These are phyloP conservation scores for Oopsacas minuta DNA, from an alignment of 37 sponge, comb jelly and placozoan species.

Conservation along the genomic window DNA sequence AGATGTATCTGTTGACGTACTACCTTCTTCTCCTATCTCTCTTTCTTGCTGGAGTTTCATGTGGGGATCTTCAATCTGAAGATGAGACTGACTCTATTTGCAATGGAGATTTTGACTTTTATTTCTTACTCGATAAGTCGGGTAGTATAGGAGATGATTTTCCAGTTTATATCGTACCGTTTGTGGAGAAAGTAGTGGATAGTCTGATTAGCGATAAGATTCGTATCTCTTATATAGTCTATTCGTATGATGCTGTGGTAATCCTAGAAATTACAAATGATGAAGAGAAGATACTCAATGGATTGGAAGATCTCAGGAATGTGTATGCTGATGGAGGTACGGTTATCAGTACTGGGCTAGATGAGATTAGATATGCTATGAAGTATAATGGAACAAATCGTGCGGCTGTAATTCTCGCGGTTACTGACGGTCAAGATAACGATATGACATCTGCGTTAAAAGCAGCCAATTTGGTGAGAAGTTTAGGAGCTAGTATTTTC, in stretches of 20 bases:
- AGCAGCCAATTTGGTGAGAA: background rate
- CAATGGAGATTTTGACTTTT: conserved; percentile 35
- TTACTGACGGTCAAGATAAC: conserved; percentile 6
- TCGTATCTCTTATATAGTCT: background rate
- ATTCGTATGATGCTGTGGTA: background rate
- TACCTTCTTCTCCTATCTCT: background rate
- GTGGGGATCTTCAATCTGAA: background rate
- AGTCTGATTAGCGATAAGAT: background rate
- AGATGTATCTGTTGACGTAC: background rate
- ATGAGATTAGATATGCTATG: background rate
- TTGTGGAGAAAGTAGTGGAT: conserved; percentile 23
- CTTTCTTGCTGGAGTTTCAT: background rate
- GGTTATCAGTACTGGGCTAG: background rate
- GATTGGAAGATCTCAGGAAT: background rate
- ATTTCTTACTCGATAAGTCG: conserved; percentile 33
- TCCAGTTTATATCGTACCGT: conserved; percentile 22
- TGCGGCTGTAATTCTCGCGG: conserved; percentile 15
- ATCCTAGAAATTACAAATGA: background rate
- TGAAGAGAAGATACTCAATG: background rate
- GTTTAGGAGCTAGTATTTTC: background rate
- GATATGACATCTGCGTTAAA: background rate
- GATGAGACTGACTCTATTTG: conserved; percentile 20
- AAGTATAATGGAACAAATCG: conserved; percentile 5
- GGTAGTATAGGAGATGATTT: conserved; percentile 21
- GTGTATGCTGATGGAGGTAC: background rate